Evolutionary conservation across 2,888 invertebrate species (phyloP).

Genomic region (Rotaria sp.): DNA sequence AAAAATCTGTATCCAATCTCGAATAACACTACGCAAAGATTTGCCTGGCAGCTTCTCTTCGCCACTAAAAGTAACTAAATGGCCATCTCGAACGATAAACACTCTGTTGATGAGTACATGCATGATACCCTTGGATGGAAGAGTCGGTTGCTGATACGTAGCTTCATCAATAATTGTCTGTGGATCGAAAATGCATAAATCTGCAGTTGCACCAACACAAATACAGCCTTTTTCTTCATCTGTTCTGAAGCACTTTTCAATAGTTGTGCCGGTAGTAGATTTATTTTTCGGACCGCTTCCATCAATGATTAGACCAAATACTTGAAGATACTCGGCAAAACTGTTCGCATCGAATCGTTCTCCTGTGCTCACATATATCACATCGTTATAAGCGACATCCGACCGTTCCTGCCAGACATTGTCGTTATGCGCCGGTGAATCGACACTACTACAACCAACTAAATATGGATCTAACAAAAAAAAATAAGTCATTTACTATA

Average conservation of each 20-base stretch:
- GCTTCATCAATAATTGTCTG: background rate
- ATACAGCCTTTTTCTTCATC: background rate
- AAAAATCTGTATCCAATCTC: background rate
- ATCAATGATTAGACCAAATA: background rate
- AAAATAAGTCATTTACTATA: too few species aligned
- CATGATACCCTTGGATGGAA: background rate
- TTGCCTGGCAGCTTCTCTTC: background rate
- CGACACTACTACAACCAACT: background rate
- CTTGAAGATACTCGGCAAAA: background rate
- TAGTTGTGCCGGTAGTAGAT: background rate
- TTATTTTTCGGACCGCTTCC: background rate
- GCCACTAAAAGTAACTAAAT: background rate
- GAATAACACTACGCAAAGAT: background rate
- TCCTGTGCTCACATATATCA: background rate
- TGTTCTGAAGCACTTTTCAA: background rate
- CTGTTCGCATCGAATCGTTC: background rate
- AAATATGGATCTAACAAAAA: background rate
- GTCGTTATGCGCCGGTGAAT: background rate
- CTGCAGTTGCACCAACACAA: background rate
- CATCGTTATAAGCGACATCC: background rate
- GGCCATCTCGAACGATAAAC: background rate
- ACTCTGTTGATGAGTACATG: background rate
- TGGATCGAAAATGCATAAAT: background rate
- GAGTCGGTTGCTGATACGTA: background rate
- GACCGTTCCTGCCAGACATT: background rate